These are phyloP conservation scores for Prietella phreatophila DNA, from an alignment of 2,113 vertebrate genomes.

Conservation along the genomic window DNA sequence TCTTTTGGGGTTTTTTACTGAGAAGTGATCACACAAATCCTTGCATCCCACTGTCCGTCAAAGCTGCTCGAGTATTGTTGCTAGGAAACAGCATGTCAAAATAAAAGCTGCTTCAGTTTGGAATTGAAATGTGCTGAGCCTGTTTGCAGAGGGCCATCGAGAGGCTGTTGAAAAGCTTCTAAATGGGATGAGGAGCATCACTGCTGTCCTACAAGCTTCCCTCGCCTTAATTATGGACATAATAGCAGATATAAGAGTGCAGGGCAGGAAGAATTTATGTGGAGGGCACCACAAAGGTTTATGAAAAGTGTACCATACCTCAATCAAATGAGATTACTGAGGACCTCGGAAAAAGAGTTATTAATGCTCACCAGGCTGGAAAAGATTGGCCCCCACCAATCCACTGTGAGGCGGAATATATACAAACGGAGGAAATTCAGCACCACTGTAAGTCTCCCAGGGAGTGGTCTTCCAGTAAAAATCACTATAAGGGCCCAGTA, in stretches of 20 bases:
- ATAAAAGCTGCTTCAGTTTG: slow-evolving; percentile 41
- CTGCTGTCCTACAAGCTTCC: not conserved
- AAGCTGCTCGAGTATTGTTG: slow-evolving; percentile 54
- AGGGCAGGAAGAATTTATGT: slow-evolving; percentile 2
- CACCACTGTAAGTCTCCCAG: not conserved
- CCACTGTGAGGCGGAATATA: not conserved
- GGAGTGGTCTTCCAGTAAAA: not conserved
- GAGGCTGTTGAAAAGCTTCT: not conserved
- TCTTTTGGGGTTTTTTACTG: slow-evolving; percentile 29
- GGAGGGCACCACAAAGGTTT: not conserved
- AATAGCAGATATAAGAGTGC: not conserved
- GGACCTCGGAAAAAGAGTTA: not conserved
- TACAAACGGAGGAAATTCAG: not conserved
- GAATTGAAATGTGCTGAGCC: slow-evolving; percentile 36
- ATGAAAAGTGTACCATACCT: not conserved
- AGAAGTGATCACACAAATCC: slow-evolving; percentile 42
- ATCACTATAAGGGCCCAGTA: not conserved
- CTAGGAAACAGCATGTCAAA: slow-evolving; percentile 57
- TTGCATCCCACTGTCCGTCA: slow-evolving; percentile 37
- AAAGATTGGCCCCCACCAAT: not conserved
- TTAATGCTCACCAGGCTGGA: not conserved
- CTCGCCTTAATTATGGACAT: not conserved
- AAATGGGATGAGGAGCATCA: slow-evolving; percentile 35
- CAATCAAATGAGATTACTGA: not conserved
- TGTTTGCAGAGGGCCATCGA: not conserved